Percentiles rank a stretch among this genome's conserved stretches.
Evolutionary conservation across 2,797 vertebrate species (phyloP).

Genomic region (Eidolon dupreanum): DNA sequence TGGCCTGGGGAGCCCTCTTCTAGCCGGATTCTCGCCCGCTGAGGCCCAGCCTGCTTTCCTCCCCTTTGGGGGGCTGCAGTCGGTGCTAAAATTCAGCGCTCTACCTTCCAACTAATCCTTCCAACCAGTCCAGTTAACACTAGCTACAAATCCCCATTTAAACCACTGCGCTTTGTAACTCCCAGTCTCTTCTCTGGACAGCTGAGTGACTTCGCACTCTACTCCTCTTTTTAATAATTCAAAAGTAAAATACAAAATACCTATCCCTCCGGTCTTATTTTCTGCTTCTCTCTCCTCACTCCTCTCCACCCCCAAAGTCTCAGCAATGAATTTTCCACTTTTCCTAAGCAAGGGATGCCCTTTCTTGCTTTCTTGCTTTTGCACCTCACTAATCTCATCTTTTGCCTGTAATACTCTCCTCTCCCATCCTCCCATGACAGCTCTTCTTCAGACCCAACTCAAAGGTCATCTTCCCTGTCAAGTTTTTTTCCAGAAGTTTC

Average conservation of each 20-base stretch:
- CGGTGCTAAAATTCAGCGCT: no score
- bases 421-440: neutral
- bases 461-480: neutral
- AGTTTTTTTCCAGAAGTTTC: neutral
- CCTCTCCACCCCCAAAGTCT: neutral
- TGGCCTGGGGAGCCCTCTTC: neutral
- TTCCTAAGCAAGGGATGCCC: neutral
- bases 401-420: no score
- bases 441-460: neutral
- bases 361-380: neutral
- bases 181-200: neutral
- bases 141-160: no score
- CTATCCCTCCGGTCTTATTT: neutral
- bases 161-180: neutral
- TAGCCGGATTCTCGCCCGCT: rapidly evolving
- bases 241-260: neutral
- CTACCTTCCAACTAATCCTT: neutral
- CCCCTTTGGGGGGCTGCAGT: neutral
- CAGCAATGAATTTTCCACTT: neutral
- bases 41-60: neutral
- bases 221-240: neutral
- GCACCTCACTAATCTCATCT: neutral
- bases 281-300: neutral
- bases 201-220: neutral
- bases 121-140: neutral